Evolutionary conservation across 1,140 invertebrate species (phyloP), one percentile per base, ranked within the genome.

Genomic region (Saxidomus purpurata): DNA sequence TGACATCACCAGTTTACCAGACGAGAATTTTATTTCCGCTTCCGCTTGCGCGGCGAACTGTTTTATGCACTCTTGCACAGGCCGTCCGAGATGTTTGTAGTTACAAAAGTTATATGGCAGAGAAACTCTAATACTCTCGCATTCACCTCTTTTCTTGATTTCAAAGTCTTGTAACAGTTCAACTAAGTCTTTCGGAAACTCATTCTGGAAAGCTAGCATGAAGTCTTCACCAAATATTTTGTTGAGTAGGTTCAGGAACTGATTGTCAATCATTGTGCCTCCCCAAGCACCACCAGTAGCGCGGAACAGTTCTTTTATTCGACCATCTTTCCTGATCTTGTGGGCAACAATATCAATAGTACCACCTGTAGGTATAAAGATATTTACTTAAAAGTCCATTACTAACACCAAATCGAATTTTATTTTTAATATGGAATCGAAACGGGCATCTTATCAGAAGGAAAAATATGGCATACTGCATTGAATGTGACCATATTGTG

Each of bases 81-180:
- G 90, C 52, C 93, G 91, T 0, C 92, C 93, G n/a, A 93, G 89
- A 77, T 93, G 92, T 76, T 91, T 92, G 79, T 92, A 95, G 88
- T 94, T 94, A 71, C 94, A 95, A 80, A 94, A 95, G 67, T 94
- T 94, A 81, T 94, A 94, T 28, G 94, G 94, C 52, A 94, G 77
- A 0, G 94, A 95, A 34, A 95, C 94, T 28, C 94, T 74, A 34
- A 95, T 93, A 77, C 92, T 94, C 19, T 94, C 94, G 74, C 94
- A 92, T 61, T 95, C 94, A n/a, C 94, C 93, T 25, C 94, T 89
- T 89, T 95, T 95, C 86, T 95, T 95, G 25, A 95, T 94, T 87
- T 95, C 94, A 87, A 95, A 95, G 71, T 95, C 94, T 90, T 95
- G 94, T n/a, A 95, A 67, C 0, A 95, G 90, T 91, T 95, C 94